Conservation (phyloP, 2,888 invertebrate genomes). For the Blera fallax region DNA sequence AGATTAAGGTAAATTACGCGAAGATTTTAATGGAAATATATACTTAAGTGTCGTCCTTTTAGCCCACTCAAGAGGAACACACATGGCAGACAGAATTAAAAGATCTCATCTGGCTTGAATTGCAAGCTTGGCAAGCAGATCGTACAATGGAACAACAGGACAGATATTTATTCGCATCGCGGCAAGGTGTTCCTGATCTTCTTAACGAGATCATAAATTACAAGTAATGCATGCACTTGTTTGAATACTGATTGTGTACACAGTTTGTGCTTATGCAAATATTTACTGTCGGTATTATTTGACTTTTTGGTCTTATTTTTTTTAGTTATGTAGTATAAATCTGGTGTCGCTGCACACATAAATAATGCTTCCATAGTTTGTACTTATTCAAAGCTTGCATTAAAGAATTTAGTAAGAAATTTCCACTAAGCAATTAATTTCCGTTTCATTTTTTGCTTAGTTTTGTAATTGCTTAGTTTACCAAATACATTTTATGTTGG, state of each 20-base stretch:
- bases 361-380: too few species aligned
- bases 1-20: constrained; percentile 81
- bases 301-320: background rate
- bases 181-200: constrained; percentile 87
- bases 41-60: constrained; percentile 73
- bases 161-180: constrained; percentile 87
- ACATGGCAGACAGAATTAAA: constrained; percentile 94
- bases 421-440: too few species aligned
- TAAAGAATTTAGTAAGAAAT: too few species aligned
- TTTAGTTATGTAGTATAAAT: too few species aligned
- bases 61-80: constrained; percentile 92
- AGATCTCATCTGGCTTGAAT: constrained; percentile 95
- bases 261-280: background rate
- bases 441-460: too few species aligned
- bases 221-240: constrained; percentile 82
- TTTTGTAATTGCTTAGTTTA: too few species aligned
- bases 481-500: too few species aligned
- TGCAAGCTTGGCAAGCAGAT: constrained; percentile 92
- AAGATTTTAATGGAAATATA: background rate
- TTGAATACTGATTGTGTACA: constrained; percentile 16
- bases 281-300: background rate
- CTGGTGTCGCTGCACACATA: too few species aligned
- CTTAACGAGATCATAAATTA: constrained; percentile 90
- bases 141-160: constrained; percentile 90
- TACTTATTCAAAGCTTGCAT: too few species aligned